phyloP scores from a whole-genome alignment of 2,797 vertebrate genomes.

The Acestrorhynchus altus region DNA sequence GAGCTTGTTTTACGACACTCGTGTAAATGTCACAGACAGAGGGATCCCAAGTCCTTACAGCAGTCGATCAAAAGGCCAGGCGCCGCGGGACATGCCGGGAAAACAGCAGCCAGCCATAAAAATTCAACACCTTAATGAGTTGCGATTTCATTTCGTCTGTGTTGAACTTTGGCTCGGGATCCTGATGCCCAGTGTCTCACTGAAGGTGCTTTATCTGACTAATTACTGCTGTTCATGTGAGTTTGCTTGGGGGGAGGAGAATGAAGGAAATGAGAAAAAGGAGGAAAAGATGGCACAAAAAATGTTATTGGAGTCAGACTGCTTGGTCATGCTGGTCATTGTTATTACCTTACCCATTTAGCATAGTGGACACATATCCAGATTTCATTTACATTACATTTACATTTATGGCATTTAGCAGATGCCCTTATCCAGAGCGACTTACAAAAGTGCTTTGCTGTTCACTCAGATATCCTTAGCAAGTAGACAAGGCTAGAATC shows the following conservation, averaged over 20 bases:
- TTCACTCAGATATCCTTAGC: too few relatives aligned
- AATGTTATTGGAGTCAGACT: neutral
- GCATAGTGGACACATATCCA: too few relatives aligned
- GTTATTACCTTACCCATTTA: too few relatives aligned
- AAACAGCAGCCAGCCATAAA: conserved; percentile 88
- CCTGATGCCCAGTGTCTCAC: conserved; percentile 73
- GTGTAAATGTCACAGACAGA: conserved; percentile 94
- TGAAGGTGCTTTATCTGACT: conserved; percentile 72
- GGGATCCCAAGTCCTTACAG: conserved; percentile 80
- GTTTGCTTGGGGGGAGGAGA: conserved; percentile 70
- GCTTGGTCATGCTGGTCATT: neutral
- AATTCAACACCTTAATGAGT: conserved; percentile 92
- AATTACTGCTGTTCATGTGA: conserved; percentile 84
- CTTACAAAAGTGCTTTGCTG: too few relatives aligned
- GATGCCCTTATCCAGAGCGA: too few relatives aligned
- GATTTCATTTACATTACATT: too few relatives aligned
- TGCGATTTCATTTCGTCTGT: conserved; percentile 87
- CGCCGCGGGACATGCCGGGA: conserved; percentile 87
- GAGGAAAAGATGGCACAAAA: neutral
- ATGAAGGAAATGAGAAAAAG: neutral
- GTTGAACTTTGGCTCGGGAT: conserved; percentile 86
- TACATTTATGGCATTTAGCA: too few relatives aligned
- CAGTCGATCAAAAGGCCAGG: conserved; percentile 88
- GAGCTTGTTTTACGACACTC: conserved; percentile 76
- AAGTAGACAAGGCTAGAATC: too few relatives aligned